phyloP scores from a whole-genome alignment of 2,888 invertebrate genomes.

The Cantharis lateralis region DNA sequence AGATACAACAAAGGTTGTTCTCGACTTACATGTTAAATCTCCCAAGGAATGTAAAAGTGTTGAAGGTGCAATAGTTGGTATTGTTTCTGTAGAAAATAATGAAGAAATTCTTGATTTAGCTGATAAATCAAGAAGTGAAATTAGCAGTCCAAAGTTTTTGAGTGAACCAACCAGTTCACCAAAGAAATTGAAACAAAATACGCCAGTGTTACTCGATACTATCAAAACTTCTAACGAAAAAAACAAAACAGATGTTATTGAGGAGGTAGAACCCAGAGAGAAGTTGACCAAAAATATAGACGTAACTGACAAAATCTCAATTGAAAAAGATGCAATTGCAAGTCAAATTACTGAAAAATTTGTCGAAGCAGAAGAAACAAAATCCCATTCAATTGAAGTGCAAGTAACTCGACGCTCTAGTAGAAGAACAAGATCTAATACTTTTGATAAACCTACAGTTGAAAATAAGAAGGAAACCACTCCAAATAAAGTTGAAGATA shows the following conservation, averaged over 20 bases:
- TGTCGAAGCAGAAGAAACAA: background rate
- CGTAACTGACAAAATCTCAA: background rate
- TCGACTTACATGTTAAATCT: background rate
- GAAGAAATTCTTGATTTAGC: background rate
- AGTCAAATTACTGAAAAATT: background rate
- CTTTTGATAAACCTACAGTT: background rate
- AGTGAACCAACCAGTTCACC: background rate
- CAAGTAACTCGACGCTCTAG: slow-evolving; percentile 1
- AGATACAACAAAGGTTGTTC: background rate
- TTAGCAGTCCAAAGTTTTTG: background rate
- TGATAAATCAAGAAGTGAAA: background rate
- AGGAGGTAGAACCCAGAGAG: background rate
- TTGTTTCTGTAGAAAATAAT: background rate
- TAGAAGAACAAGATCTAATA: slow-evolving; percentile 13
- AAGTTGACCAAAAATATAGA: background rate
- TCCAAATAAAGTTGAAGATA: slow-evolving; percentile 1
- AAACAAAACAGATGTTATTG: background rate
- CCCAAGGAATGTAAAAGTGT: background rate
- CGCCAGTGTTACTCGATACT: background rate
- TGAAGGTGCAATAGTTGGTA: background rate
- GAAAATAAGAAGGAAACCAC: background rate
- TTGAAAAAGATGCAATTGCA: background rate
- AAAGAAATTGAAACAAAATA: background rate
- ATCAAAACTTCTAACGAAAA: background rate
- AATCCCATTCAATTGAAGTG: background rate